phyloP scores from a whole-genome alignment of 2,797 vertebrate species.

The Enteromius mattozi region DNA sequence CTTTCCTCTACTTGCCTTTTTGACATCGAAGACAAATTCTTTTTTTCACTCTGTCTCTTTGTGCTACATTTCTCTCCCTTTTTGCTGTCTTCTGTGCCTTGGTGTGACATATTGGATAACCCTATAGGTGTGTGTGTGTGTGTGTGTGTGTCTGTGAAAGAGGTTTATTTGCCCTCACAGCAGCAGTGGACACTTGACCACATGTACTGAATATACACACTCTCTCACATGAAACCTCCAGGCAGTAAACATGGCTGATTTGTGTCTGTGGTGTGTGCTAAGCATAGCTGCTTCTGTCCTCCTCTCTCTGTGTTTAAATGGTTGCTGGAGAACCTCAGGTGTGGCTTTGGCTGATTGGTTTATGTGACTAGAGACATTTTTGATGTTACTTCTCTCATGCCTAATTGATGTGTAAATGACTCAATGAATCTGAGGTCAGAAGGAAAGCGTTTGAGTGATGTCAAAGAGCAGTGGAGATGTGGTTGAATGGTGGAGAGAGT shows the following conservation, averaged over 20 bases:
- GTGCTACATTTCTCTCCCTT: conserved; percentile 9
- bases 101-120: conserved; percentile 42
- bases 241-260: conserved; percentile 28
- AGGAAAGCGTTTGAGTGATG: background rate
- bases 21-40: background rate
- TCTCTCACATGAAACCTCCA: conserved; percentile 19
- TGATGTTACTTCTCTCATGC: conserved; percentile 33
- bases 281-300: conserved; percentile 30
- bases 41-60: conserved; percentile 32
- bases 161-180: conserved; percentile 18
- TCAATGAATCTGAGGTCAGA: conserved; percentile 38
- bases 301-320: conserved; percentile 41
- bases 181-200: conserved; percentile 36
- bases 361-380: conserved; percentile 14
- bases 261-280: conserved; percentile 32
- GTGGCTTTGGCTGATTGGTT: conserved; percentile 26
- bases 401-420: conserved; percentile 24
- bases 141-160: conserved; percentile 3
- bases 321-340: conserved; percentile 33
- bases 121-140: conserved; percentile 30
- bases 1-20: conserved; percentile 1
- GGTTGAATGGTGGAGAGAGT: conserved; percentile 9
- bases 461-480: conserved; percentile 8
- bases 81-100: conserved; percentile 52
- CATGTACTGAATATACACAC: conserved; percentile 18